A percentile compares a stretch with the other conserved stretches of the same genome.
Conservation (phyloP, 2,888 invertebrate species). For the Meteorus cinctellus region DNA sequence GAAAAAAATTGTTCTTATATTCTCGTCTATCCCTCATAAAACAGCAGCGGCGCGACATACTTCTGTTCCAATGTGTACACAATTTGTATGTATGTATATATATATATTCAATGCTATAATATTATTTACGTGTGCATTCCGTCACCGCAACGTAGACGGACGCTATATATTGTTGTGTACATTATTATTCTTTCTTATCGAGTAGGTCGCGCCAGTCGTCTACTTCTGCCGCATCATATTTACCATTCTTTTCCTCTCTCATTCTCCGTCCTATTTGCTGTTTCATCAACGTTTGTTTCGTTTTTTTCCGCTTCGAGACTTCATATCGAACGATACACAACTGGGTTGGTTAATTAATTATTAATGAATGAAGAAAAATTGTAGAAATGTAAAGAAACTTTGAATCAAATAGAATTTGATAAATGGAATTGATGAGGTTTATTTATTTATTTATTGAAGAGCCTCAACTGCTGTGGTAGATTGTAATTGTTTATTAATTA, state of each 20-base stretch:
- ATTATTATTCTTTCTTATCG: not conserved
- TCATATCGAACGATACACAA: no score
- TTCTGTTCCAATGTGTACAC: not conserved
- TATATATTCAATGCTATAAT: not conserved
- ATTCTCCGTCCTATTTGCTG: no score
- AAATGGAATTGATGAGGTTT: no score
- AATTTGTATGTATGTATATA: not conserved
- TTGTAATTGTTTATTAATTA: no score
- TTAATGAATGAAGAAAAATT: no score
- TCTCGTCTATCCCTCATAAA: constrained; percentile 19
- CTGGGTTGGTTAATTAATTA: no score
- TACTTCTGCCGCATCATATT: not conserved
- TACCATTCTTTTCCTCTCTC: not conserved
- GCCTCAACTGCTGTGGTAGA: no score
- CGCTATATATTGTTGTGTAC: not conserved
- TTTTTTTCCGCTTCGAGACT: no score
- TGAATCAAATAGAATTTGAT: no score
- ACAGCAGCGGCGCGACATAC: constrained; percentile 14
- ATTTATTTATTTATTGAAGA: no score
- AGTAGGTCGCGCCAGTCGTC: not conserved
- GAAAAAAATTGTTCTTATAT: not conserved
- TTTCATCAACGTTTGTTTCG: not conserved
- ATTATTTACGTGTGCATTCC: constrained; percentile 1
- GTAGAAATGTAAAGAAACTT: no score
- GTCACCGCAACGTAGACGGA: not conserved